Percentiles rank a stretch among this genome's conserved stretches.
phyloP scores from a whole-genome alignment of 2,888 invertebrate genomes.

The Danaus chrysippus region DNA sequence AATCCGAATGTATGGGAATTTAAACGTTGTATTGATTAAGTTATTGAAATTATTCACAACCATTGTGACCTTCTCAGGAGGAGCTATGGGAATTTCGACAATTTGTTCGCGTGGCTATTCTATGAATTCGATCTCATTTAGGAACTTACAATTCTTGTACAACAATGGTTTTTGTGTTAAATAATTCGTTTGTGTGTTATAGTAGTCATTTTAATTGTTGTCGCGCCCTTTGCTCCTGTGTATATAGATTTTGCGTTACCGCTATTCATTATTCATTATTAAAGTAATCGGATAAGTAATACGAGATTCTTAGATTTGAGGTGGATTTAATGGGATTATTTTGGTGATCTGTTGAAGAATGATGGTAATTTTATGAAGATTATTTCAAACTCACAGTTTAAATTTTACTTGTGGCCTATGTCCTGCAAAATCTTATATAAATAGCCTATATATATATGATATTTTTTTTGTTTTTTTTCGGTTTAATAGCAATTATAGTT shows the following conservation, averaged over 20 bases:
- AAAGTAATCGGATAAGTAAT: background rate
- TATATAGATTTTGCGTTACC: slow-evolving; percentile 11
- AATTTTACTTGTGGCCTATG: no score
- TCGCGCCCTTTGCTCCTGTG: slow-evolving; percentile 43
- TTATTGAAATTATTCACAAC: slow-evolving; percentile 67
- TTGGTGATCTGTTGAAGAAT: background rate
- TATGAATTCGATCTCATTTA: slow-evolving; percentile 57
- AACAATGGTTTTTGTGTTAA: slow-evolving; percentile 63
- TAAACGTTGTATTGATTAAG: slow-evolving; percentile 75
- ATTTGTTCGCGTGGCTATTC: slow-evolving; percentile 74
- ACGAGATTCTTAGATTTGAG: background rate
- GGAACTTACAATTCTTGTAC: slow-evolving; percentile 48
- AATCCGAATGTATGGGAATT: slow-evolving; percentile 69
- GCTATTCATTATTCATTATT: slow-evolving; percentile 6
- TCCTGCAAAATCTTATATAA: no score
- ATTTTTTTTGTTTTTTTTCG: no score
- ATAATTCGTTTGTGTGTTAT: slow-evolving; percentile 62
- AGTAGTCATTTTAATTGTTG: slow-evolving; percentile 62
- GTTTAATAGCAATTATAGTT: no score
- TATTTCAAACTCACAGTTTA: slow-evolving; percentile 52
- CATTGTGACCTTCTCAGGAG: slow-evolving; percentile 59
- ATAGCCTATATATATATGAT: no score
- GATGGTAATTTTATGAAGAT: background rate
- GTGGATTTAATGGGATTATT: background rate
- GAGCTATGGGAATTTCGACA: slow-evolving; percentile 73